phyloP scores from a whole-genome alignment of 1,140 invertebrate genomes.

The Scaptomyza graminum region DNA sequence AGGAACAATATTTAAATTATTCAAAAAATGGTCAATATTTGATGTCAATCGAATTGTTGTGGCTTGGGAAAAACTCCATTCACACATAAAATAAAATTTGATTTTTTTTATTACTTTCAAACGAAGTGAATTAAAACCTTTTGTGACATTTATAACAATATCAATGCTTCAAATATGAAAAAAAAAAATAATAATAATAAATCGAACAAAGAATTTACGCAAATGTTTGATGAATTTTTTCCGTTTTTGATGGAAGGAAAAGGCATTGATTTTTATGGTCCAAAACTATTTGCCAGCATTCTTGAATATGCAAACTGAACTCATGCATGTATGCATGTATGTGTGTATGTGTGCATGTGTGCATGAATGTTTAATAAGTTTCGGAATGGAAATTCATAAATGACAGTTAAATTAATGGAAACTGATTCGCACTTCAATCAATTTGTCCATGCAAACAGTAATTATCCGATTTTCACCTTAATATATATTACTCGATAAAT shows the following conservation, averaged over 20 bases:
- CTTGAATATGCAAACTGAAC: neutral
- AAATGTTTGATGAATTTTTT: neutral
- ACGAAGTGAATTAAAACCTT: too few species aligned
- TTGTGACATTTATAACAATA: too few species aligned
- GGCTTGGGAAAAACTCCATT: too few species aligned
- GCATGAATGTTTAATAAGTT: neutral
- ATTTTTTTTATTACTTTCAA: too few species aligned
- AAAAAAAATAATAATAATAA: too few species aligned
- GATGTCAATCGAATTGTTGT: too few species aligned
- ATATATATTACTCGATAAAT: constrained; percentile 50
- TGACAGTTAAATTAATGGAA: constrained; percentile 5
- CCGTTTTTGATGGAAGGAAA: neutral
- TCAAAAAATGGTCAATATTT: too few species aligned
- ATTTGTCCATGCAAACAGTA: constrained; percentile 42
- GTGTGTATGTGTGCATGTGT: neutral
- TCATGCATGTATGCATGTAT: too few species aligned
- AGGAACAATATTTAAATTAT: too few species aligned
- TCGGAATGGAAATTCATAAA: neutral
- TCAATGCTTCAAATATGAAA: too few species aligned
- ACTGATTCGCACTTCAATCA: constrained; percentile 19
- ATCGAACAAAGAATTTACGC: neutral
- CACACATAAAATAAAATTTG: too few species aligned
- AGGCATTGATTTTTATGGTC: neutral
- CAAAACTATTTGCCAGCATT: neutral
- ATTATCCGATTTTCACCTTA: constrained; percentile 40